A percentile compares a stretch with the other conserved stretches of the same genome.
Conservation (phyloP, 2,797 vertebrate genomes). For the Uromys caudimaculatus region DNA sequence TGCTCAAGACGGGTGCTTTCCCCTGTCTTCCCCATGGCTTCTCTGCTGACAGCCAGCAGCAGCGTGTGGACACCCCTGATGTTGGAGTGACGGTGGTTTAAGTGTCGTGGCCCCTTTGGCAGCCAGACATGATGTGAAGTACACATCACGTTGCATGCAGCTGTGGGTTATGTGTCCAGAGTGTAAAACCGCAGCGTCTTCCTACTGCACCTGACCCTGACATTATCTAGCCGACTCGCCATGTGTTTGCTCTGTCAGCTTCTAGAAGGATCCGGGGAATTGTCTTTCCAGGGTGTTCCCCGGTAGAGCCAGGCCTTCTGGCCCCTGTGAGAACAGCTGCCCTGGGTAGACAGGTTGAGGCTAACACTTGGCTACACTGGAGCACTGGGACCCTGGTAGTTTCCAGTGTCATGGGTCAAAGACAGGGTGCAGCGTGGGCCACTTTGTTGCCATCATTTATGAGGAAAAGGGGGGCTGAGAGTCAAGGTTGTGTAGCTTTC, state of each 20-base stretch:
- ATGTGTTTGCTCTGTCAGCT: neutral
- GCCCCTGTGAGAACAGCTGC: rapidly evolving
- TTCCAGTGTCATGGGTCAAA: too few species aligned
- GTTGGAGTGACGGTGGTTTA: neutral
- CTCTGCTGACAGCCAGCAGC: neutral
- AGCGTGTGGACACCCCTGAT: neutral
- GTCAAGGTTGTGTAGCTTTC: neutral
- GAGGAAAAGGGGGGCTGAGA: neutral
- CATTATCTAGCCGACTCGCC: rapidly evolving
- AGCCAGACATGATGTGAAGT: neutral
- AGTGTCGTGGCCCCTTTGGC: too few species aligned
- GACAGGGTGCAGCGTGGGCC: neutral
- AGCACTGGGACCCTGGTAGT: neutral
- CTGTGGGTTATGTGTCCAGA: rapidly evolving
- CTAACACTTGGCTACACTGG: too few species aligned
- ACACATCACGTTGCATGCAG: neutral
- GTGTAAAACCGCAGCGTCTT: neutral
- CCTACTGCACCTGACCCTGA: rapidly evolving
- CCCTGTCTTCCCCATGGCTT: too few species aligned
- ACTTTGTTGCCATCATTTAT: rapidly evolving
- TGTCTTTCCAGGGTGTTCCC: neutral
- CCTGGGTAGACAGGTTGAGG: neutral
- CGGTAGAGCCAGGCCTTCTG: neutral
- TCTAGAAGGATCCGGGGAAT: neutral
- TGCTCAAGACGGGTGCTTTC: rapidly evolving